A percentile compares a stretch with the other conserved stretches of the same genome.
Evolutionary conservation across 2,888 invertebrate species (phyloP).

Genomic region (Norana najaformis): DNA sequence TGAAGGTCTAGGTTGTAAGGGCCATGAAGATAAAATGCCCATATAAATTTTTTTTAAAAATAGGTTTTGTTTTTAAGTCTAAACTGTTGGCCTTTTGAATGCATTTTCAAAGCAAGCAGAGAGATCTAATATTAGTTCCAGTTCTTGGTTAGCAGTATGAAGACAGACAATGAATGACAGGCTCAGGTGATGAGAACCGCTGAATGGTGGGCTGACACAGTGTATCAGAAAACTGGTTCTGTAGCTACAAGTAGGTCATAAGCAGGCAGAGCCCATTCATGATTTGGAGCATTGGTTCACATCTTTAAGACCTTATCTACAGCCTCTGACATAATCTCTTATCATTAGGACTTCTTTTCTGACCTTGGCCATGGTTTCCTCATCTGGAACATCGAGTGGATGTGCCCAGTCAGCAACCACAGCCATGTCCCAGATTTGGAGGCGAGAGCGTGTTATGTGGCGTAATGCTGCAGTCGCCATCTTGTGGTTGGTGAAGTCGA

Average conservation of each 20-base stretch:
- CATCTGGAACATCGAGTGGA: conserved; percentile 98
- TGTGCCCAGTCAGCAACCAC: conserved; percentile 99
- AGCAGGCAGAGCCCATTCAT: neutral
- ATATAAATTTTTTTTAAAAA: neutral
- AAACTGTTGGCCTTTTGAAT: neutral
- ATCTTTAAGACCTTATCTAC: neutral
- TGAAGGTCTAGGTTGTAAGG: neutral
- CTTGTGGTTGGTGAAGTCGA: conserved; percentile 99
- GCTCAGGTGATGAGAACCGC: too few relatives aligned
- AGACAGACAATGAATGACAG: too few relatives aligned
- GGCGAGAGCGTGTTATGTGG: conserved; percentile 85
- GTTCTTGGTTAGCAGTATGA: too few relatives aligned
- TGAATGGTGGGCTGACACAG: neutral
- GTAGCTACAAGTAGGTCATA: neutral
- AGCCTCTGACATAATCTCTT: neutral
- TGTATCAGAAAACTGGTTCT: neutral
- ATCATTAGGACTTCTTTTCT: neutral
- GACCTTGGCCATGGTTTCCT: conserved; percentile 96
- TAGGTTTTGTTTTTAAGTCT: neutral
- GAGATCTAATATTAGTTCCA: neutral
- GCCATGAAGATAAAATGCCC: too few relatives aligned
- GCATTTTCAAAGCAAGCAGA: neutral
- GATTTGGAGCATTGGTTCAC: neutral
- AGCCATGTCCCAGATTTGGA: conserved; percentile 98
- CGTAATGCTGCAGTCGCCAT: conserved; percentile 96